Percentiles rank a stretch among this genome's conserved stretches.
Evolutionary conservation across 2,888 invertebrate species (phyloP).

Genomic region (Apantesis nais): DNA sequence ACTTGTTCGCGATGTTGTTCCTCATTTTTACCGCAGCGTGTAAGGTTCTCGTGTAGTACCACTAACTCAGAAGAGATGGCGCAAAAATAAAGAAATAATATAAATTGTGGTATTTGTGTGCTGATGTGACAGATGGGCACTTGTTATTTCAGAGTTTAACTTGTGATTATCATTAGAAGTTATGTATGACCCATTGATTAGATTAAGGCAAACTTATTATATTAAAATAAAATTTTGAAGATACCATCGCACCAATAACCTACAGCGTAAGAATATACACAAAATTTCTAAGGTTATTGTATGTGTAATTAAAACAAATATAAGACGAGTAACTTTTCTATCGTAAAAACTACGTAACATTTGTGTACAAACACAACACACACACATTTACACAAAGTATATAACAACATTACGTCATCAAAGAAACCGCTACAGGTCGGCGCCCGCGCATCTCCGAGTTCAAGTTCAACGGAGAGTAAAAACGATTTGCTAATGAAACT

Average conservation of each 20-base stretch:
- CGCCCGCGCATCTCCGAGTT: conserved; percentile 44
- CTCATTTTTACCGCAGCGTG: not conserved
- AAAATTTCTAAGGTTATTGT: not conserved
- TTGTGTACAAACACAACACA: conserved; percentile 5
- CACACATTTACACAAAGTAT: conserved; percentile 12
- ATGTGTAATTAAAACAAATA: not conserved
- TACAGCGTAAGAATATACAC: not conserved
- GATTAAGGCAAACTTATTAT: too few species aligned
- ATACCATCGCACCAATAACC: too few species aligned
- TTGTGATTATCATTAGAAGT: too few species aligned
- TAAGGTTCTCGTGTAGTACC: not conserved
- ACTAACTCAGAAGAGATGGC: not conserved
- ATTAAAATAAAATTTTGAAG: too few species aligned
- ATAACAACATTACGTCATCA: conserved; percentile 23
- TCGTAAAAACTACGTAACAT: not conserved
- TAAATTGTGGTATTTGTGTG: not conserved
- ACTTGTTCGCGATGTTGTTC: not conserved
- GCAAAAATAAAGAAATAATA: not conserved
- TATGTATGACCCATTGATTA: too few species aligned
- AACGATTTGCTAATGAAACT: conserved; percentile 21
- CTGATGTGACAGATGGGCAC: not conserved
- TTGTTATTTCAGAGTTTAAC: not conserved
- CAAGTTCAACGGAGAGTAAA: conserved; percentile 56
- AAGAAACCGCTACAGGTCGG: conserved; percentile 26
- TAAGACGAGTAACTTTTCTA: not conserved